phyloP scores from a whole-genome alignment of 2,113 vertebrate genomes.

The Proteles cristata region DNA sequence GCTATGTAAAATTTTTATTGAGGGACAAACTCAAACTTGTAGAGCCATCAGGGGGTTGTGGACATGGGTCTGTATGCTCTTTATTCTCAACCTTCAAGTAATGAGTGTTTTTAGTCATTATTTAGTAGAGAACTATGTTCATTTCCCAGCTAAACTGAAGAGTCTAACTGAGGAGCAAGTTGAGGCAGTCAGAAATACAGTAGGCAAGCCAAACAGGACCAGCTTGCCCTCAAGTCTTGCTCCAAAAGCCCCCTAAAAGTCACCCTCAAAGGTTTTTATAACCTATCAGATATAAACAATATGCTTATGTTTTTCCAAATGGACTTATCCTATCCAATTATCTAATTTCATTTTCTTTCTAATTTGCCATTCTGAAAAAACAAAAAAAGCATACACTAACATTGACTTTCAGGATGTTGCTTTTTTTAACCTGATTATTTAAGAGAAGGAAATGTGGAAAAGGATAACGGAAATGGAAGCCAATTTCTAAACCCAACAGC shows the following conservation, averaged over 20 bases:
- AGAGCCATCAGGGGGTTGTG: not conserved
- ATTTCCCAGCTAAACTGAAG: not conserved
- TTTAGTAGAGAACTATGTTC: not conserved
- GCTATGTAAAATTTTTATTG: not conserved
- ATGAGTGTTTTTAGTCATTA: not conserved
- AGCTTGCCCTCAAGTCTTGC: not conserved
- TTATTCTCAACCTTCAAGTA: not conserved
- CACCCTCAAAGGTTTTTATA: not conserved
- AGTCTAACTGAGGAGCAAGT: not conserved
- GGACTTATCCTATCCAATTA: not conserved
- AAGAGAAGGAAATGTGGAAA: not conserved
- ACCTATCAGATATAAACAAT: not conserved
- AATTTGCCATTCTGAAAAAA: not conserved
- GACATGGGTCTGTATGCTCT: not conserved
- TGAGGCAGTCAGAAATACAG: not conserved
- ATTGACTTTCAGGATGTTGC: not conserved
- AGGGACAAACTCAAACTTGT: not conserved
- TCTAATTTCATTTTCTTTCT: not conserved
- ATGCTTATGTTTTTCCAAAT: not conserved
- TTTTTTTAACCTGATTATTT: not conserved
- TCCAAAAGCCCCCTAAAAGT: not conserved
- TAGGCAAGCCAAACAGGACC: accelerated
- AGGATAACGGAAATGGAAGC: not conserved
- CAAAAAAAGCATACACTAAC: not conserved
- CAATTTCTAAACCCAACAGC: not conserved